phyloP scores from a whole-genome alignment of 2,888 invertebrate species.

The Dasypolia templi region DNA sequence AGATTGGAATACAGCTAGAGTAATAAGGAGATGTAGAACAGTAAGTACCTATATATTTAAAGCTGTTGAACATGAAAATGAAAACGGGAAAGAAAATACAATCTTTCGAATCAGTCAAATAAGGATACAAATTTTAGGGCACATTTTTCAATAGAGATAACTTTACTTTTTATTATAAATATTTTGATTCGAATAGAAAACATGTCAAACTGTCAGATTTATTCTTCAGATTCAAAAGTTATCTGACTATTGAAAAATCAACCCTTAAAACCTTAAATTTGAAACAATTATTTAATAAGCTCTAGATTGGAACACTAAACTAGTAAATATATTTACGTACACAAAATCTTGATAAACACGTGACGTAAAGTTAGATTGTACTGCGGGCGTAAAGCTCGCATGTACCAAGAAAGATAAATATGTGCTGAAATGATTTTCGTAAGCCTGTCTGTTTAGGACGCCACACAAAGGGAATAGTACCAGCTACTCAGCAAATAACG shows the following conservation, averaged over 20 bases:
- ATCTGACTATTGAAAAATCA: too few relatives aligned
- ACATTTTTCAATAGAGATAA: too few relatives aligned
- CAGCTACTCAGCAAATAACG: slow-evolving; percentile 49
- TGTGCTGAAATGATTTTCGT: slow-evolving; percentile 63
- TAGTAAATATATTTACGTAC: slow-evolving; percentile 21
- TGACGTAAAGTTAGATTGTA: slow-evolving; percentile 36
- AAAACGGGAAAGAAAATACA: background rate
- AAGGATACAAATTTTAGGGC: background rate
- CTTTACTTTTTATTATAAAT: too few relatives aligned
- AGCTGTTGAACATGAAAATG: background rate
- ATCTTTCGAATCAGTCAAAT: background rate
- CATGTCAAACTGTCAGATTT: too few relatives aligned
- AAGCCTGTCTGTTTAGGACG: slow-evolving; percentile 67
- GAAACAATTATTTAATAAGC: background rate
- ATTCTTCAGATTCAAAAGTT: too few relatives aligned
- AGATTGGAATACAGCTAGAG: slow-evolving; percentile 14
- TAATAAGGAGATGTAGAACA: background rate
- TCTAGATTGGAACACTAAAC: slow-evolving; percentile 1
- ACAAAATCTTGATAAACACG: slow-evolving; percentile 40
- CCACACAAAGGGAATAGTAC: slow-evolving; percentile 45
- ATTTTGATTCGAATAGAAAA: too few relatives aligned
- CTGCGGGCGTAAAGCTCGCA: slow-evolving; percentile 39
- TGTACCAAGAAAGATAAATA: slow-evolving; percentile 64
- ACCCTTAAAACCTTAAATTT: background rate
- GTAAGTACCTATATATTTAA: background rate